Conservation (phyloP, 2,113 vertebrate species). For the Corynorhinus townsendii region DNA sequence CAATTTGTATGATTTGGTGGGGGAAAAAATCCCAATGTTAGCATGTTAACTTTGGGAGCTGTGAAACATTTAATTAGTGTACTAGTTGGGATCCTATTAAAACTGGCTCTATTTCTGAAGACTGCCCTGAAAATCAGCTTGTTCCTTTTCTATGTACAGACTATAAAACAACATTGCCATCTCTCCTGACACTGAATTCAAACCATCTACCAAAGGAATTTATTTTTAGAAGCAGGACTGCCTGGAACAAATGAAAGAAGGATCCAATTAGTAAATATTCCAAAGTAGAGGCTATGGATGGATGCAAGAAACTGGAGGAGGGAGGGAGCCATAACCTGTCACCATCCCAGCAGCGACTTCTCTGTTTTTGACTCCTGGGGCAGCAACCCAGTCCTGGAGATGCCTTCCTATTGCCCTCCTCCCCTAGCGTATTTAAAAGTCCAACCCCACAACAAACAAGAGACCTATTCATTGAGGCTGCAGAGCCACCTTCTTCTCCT, state of each 20-base stretch:
- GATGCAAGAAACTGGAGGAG: neutral
- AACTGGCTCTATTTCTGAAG: conserved; percentile 54
- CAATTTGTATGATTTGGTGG: conserved; percentile 60
- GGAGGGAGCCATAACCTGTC: neutral
- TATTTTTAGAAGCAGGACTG: conserved; percentile 31
- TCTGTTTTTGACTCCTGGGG: neutral
- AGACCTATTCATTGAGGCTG: conserved; percentile 58
- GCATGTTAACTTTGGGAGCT: conserved; percentile 57
- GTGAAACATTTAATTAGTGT: conserved; percentile 66
- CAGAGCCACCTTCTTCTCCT: conserved; percentile 60
- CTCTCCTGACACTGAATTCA: neutral
- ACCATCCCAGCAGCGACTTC: neutral
- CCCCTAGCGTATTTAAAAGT: neutral
- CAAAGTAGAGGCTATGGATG: neutral
- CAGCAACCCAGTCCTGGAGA: neutral
- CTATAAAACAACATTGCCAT: neutral
- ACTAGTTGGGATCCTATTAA: conserved; percentile 54
- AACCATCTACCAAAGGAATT: conserved; percentile 40
- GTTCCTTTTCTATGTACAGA: conserved; percentile 32
- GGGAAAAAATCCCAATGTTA: conserved; percentile 40
- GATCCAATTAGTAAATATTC: neutral
- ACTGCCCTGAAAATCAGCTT: conserved; percentile 38
- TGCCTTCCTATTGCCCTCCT: neutral
- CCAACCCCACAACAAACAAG: conserved; percentile 55
- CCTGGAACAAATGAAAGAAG: conserved; percentile 1